Evolutionary conservation across 2,113 vertebrate species (phyloP), one percentile per base, ranked within the genome.

Genomic region (Podiceps cristatus): DNA sequence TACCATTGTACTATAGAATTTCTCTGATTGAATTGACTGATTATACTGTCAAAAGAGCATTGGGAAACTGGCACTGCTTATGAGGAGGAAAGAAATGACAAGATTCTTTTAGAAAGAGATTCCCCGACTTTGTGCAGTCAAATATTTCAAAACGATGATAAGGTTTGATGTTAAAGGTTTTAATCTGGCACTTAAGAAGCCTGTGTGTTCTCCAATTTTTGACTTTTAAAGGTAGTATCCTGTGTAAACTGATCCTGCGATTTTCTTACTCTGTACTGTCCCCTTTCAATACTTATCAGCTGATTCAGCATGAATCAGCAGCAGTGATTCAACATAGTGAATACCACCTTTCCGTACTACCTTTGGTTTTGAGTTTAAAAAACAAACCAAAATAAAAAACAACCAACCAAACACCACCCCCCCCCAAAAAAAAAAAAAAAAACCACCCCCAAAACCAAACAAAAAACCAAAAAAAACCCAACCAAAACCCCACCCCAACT

Each of bases 1-100:
- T 98, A 98, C 98, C 98, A 98, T 98, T 98, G 98, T 99, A 98
- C 97, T 98, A 98, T 98, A 98, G 98, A 98, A 98, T 98, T 98
- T 98, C 97, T 98, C 97, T 98, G 98, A 99, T 98, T 99, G 98
- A 99, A 98, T 98, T 98, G 98, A 98, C 98, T 98, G 98, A 99
- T 98, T 98, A 98, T 98, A 97, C 98, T 97, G 98, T 98, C 98
- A 98, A 97, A 98, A 96, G 97, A 97, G 95, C 96, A 95, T 82
- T 97, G 96, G 97, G 91, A 96, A 97, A 97, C 96, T 96, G 95
- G 96, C 91, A 96, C 89, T 67, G 88, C 90, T 97, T 97, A 95
- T 95, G 88, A 94, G 84, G 74, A 98, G 95, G 93, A 84, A 96
- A 96, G 90, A 96, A 97, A 97, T 83, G 95, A 96, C 96, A 92